Evolutionary conservation across 2,113 vertebrate species (phyloP).

Genomic region (Ornithorhynchus anatinus): DNA sequence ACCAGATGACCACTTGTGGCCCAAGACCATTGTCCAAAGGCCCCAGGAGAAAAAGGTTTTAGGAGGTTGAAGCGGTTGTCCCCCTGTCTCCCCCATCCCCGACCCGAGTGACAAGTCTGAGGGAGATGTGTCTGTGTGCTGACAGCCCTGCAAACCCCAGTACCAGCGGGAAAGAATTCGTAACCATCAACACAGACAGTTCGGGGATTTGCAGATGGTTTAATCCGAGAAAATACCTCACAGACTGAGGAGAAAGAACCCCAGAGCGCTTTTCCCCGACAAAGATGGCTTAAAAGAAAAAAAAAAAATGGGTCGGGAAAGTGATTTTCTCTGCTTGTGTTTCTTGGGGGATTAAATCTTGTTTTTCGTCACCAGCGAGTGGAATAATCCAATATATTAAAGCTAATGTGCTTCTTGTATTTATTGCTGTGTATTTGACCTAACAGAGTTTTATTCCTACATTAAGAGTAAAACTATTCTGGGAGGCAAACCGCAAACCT

Average conservation of each 20-base stretch:
- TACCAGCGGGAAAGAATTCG: background rate
- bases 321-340: slow-evolving; percentile 66
- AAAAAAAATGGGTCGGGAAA: slow-evolving; percentile 33
- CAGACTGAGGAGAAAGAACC: slow-evolving; percentile 19
- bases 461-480: slow-evolving; percentile 61
- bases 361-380: slow-evolving; percentile 58
- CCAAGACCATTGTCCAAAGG: too few species aligned
- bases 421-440: slow-evolving; percentile 69
- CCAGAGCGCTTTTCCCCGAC: background rate
- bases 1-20: too few species aligned
- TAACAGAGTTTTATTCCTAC: slow-evolving; percentile 64
- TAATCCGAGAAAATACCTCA: slow-evolving; percentile 21
- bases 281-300: slow-evolving; percentile 53
- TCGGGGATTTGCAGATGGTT: slow-evolving; percentile 21
- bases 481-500: slow-evolving; percentile 48
- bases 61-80: too few species aligned
- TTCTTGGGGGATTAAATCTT: slow-evolving; percentile 73
- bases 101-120: too few species aligned
- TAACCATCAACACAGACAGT: slow-evolving; percentile 3
- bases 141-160: accelerated
- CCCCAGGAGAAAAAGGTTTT: too few species aligned
- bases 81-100: too few species aligned
- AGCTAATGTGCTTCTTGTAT: slow-evolving; percentile 63
- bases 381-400: slow-evolving; percentile 76
- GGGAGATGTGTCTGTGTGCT: accelerated